phyloP scores from a whole-genome alignment of 2,113 vertebrate species.

The Triplophysa dalaica region DNA sequence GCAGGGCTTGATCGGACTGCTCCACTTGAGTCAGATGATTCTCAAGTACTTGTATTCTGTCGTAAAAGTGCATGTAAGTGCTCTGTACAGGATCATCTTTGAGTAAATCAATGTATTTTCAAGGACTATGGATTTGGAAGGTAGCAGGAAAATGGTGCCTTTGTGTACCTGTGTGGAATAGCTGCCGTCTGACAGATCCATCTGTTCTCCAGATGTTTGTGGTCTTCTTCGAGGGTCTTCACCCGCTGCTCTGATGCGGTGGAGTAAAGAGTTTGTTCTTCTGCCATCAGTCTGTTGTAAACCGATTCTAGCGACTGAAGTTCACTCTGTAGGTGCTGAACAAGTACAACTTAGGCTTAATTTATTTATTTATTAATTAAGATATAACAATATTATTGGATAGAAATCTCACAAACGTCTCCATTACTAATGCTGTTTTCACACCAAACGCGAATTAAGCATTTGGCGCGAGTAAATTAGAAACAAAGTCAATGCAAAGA shows the following conservation, averaged over 20 bases:
- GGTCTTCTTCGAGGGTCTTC: constrained; percentile 71
- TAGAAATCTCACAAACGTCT: too few species aligned
- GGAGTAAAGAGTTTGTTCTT: constrained; percentile 75
- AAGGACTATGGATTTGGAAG: background rate
- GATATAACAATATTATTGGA: background rate
- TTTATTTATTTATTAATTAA: background rate
- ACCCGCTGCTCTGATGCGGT: constrained; percentile 75
- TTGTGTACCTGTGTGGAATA: constrained; percentile 75
- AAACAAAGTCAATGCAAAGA: too few species aligned
- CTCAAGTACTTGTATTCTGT: constrained; percentile 82
- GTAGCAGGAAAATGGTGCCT: background rate
- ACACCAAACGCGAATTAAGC: too few species aligned
- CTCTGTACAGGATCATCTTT: background rate
- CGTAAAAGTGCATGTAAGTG: constrained; percentile 13
- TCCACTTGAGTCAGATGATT: constrained; percentile 78
- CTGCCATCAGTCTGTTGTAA: constrained; percentile 70
- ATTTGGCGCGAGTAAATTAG: too few species aligned
- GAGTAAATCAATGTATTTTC: background rate
- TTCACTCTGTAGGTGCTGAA: constrained; percentile 79
- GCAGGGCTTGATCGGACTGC: constrained; percentile 83
- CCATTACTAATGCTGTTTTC: too few species aligned
- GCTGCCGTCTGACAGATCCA: constrained; percentile 71
- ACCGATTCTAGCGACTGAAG: constrained; percentile 67
- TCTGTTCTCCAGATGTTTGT: constrained; percentile 76
- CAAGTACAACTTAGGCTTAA: background rate